Base-by-base conservation (phyloP, 2,113 vertebrate genomes). In the Indri indri region DNA sequence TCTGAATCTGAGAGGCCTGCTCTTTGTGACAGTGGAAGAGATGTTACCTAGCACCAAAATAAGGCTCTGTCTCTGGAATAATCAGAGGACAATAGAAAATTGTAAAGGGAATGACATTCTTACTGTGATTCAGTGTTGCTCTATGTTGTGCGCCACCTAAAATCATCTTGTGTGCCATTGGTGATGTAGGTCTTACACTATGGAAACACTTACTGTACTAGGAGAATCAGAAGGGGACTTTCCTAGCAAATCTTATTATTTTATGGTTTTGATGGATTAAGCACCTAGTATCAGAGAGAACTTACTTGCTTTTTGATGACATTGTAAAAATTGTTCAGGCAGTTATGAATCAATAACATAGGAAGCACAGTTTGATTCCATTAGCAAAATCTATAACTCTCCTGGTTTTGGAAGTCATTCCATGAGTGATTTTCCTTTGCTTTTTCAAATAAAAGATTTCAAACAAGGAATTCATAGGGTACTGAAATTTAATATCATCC, bases 381-480 rank as follows among this genome's bases (percentile, higher is more conserved):
- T 94, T 93, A 95, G 83, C 68, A 97, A 90, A 90, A 79, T 87
- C 25, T 95, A 5, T 2, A 80, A 3, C 42, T 86, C 85, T n/a
- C 25, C 52, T 94, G 34, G 32, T 85, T 97, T 97, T 83, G 22
- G 79, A 95, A 89, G 13, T 73, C 37, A 86, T 45, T 81, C 93
- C 83, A 59, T 95, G 65, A 91, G 5, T 79, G 13, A 63, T 89
- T 96, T 96, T 83, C 34, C 52, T 96, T 95, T 84, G 34, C 71
- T 86, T 96, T 96, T 96, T 95, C 68, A 80, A 86, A 79, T 40
- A 74, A 97, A 91, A 89, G 6, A 83, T 76, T 95, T 9, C 61
- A 95, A 81, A 70, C 27, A 85, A 86, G 54, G 73, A 91, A 74
- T 94, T 73, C 50, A 80, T 91, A 70, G n/a, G 42, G 13, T 76